Conservation (phyloP, 2,888 invertebrate species). For the Eupithecia subumbrata region DNA sequence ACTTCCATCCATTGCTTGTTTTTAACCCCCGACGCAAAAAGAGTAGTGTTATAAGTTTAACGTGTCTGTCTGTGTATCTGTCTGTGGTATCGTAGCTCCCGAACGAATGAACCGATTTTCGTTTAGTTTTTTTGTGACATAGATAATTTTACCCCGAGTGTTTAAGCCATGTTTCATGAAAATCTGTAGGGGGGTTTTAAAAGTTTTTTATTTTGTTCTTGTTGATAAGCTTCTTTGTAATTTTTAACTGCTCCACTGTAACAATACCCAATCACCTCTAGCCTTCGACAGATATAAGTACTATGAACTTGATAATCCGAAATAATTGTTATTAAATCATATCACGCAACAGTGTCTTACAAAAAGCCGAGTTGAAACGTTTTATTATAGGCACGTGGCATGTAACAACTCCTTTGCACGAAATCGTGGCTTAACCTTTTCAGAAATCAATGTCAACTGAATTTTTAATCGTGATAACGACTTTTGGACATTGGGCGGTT, state of each 20-base stretch:
- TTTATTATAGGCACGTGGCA: constrained; percentile 42
- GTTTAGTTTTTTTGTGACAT: too few species aligned
- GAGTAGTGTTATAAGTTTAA: too few species aligned
- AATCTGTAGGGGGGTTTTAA: too few species aligned
- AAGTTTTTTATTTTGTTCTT: too few species aligned
- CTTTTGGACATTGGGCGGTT: constrained; percentile 19
- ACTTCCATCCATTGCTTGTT: background rate
- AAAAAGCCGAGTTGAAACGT: constrained; percentile 39
- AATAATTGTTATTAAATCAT: constrained; percentile 42
- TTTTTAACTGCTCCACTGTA: background rate
- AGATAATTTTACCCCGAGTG: too few species aligned
- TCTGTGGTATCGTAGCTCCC: too few species aligned
- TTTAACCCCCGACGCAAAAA: too few species aligned
- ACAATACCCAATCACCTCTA: constrained; percentile 34
- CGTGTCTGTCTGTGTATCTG: too few species aligned
- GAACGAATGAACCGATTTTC: too few species aligned
- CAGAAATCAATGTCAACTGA: constrained; percentile 41
- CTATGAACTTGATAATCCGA: constrained; percentile 43
- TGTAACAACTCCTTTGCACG: constrained; percentile 36
- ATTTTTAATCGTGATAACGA: constrained; percentile 34
- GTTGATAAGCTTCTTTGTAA: too few species aligned
- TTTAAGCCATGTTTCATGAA: too few species aligned
- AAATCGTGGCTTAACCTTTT: constrained; percentile 39
- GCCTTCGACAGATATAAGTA: constrained; percentile 31
- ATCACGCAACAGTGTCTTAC: constrained; percentile 44